Conservation (phyloP, 2,888 invertebrate species). For the Syrphus vitripennis region DNA sequence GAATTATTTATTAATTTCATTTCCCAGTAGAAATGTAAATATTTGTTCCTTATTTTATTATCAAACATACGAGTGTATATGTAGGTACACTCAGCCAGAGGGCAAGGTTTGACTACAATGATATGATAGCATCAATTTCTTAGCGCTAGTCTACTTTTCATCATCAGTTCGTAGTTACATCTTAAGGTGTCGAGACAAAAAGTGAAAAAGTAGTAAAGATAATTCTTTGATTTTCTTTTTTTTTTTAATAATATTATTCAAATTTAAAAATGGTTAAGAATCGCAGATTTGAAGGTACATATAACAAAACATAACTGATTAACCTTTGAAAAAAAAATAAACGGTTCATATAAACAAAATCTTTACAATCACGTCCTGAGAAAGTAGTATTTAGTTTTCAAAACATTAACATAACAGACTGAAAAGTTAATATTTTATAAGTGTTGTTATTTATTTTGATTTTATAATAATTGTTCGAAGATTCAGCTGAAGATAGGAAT, state of each 20-base stretch:
- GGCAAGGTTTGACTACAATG: background rate
- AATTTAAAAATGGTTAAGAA: conserved; percentile 76
- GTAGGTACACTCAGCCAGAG: background rate
- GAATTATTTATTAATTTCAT: background rate
- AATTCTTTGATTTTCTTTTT: background rate
- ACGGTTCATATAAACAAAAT: too few relatives aligned
- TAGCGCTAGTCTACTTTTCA: conserved; percentile 8
- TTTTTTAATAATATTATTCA: background rate
- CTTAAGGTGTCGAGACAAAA: conserved; percentile 24
- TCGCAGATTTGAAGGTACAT: conserved; percentile 77
- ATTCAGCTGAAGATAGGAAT: too few relatives aligned
- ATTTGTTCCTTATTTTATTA: conserved; percentile 40
- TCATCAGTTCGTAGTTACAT: conserved; percentile 59
- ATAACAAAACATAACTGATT: background rate
- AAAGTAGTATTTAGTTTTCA: too few relatives aligned
- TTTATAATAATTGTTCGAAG: too few relatives aligned
- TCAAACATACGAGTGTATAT: too few relatives aligned
- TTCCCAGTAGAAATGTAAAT: conserved; percentile 28
- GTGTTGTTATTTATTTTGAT: too few relatives aligned
- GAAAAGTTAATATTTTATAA: too few relatives aligned
- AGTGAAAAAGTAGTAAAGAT: background rate
- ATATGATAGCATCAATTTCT: background rate
- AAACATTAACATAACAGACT: too few relatives aligned
- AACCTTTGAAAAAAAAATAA: background rate
- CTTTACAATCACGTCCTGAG: too few relatives aligned